Evolutionary conservation across 2,797 vertebrate genomes (phyloP).

Genomic region (Sarcoramphus papa): DNA sequence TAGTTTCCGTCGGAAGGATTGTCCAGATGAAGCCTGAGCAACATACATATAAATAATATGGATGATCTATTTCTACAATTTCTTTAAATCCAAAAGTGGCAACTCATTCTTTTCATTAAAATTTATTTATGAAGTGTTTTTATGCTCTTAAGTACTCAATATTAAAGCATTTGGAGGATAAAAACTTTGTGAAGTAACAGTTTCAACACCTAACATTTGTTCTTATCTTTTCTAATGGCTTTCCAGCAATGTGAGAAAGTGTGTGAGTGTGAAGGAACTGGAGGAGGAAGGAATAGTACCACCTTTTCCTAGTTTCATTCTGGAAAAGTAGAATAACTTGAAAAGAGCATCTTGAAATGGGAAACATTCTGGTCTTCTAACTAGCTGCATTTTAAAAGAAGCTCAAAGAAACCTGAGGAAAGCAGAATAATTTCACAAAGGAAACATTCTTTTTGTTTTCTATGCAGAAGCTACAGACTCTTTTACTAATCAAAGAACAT

Average conservation of each 20-base stretch:
- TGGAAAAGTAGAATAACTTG: not conserved
- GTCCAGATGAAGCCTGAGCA: not conserved
- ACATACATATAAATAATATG: not conserved
- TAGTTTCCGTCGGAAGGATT: not conserved
- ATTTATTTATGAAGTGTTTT: not conserved
- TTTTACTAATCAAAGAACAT: conserved; percentile 44
- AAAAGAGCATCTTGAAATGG: not conserved
- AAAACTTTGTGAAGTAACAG: not conserved
- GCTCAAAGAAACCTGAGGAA: not conserved
- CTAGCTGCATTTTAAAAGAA: not conserved
- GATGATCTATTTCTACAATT: not conserved
- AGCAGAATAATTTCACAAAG: conserved; percentile 38
- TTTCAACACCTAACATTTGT: not conserved
- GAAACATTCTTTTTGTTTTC: not conserved
- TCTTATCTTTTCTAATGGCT: not conserved
- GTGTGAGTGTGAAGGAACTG: not conserved
- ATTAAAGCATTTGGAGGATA: not conserved
- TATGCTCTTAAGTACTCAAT: not conserved
- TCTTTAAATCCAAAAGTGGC: accelerated
- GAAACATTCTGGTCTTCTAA: not conserved
- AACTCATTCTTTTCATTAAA: accelerated
- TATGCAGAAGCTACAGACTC: not conserved
- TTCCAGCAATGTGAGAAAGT: not conserved
- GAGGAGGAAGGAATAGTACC: not conserved
- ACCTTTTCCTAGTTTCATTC: not conserved